Conservation (phyloP, 1,140 invertebrate species). For the Diorhabda carinulata region DNA sequence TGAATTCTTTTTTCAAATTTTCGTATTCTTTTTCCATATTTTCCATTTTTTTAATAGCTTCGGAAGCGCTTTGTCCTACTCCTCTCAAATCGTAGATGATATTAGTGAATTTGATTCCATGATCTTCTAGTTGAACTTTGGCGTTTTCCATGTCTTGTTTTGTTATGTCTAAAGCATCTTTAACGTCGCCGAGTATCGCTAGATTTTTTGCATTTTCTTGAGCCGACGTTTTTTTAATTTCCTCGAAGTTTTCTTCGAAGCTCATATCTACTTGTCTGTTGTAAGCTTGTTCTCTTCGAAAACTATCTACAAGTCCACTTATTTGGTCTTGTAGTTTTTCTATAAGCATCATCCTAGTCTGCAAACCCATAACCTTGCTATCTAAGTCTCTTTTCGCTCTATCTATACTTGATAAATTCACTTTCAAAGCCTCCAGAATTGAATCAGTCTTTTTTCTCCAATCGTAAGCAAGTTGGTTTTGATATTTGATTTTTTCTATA, state of each 20-base stretch:
- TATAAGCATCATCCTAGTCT: conserved; percentile 35
- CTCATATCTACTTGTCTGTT: conserved; percentile 54
- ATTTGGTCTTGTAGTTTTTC: conserved; percentile 57
- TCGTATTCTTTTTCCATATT: conserved; percentile 34
- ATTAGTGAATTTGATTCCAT: conserved; percentile 31
- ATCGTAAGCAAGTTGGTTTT: conserved; percentile 27
- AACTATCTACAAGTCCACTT: conserved; percentile 54
- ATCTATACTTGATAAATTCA: conserved; percentile 6
- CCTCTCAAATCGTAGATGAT: conserved; percentile 38
- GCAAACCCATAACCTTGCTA: conserved; percentile 7
- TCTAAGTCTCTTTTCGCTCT: conserved; percentile 22
- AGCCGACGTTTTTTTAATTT: conserved; percentile 56
- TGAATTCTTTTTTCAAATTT: conserved; percentile 30
- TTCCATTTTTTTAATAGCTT: conserved; percentile 38
- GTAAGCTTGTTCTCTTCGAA: conserved; percentile 55
- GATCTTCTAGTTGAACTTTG: conserved; percentile 42
- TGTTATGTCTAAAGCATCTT: conserved; percentile 40
- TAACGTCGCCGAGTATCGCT: conserved; percentile 46
- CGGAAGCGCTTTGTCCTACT: conserved; percentile 38
- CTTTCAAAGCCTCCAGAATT: conserved; percentile 24
- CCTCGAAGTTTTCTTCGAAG: conserved; percentile 58
- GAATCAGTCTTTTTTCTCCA: conserved; percentile 30
- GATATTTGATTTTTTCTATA: conserved; percentile 33
- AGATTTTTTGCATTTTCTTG: conserved; percentile 43
- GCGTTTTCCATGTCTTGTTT: conserved; percentile 46